Evolutionary conservation across 1,140 invertebrate species (phyloP).

Genomic region (Plodia interpunctella): DNA sequence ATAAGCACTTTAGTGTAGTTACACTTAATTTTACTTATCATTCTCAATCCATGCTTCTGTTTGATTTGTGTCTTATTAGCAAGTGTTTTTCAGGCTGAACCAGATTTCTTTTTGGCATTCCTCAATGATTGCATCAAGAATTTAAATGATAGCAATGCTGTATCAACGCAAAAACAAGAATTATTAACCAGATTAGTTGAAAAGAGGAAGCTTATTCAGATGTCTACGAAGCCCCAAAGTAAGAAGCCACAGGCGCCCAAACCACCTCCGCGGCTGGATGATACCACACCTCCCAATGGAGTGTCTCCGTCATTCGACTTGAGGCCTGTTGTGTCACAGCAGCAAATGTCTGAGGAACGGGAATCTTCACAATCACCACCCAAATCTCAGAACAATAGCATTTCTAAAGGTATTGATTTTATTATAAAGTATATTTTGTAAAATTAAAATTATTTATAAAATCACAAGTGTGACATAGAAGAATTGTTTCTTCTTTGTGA

Average conservation of each 20-base stretch:
- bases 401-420: slow-evolving; percentile 34
- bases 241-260: slow-evolving; percentile 63
- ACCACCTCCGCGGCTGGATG: slow-evolving; percentile 58
- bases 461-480: too few relatives aligned
- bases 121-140: slow-evolving; percentile 82
- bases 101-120: slow-evolving; percentile 83
- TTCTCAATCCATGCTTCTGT: too few relatives aligned
- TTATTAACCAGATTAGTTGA: slow-evolving; percentile 80
- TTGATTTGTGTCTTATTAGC: not conserved
- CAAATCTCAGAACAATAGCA: slow-evolving; percentile 34
- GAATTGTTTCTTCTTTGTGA: too few relatives aligned
- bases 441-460: too few relatives aligned
- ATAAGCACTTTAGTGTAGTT: too few relatives aligned
- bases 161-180: slow-evolving; percentile 80
- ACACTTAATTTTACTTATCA: too few relatives aligned
- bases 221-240: slow-evolving; percentile 40
- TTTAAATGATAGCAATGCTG: slow-evolving; percentile 76
- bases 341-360: slow-evolving; percentile 57
- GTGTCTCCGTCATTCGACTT: slow-evolving; percentile 68
- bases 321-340: slow-evolving; percentile 60
- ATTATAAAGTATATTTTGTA: too few relatives aligned
- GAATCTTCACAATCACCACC: slow-evolving; percentile 44
- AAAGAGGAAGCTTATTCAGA: slow-evolving; percentile 78
- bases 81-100: slow-evolving; percentile 77
- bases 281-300: slow-evolving; percentile 62